Base-by-base conservation (phyloP, 2,113 vertebrate species). In the Callipepla squamata region DNA sequence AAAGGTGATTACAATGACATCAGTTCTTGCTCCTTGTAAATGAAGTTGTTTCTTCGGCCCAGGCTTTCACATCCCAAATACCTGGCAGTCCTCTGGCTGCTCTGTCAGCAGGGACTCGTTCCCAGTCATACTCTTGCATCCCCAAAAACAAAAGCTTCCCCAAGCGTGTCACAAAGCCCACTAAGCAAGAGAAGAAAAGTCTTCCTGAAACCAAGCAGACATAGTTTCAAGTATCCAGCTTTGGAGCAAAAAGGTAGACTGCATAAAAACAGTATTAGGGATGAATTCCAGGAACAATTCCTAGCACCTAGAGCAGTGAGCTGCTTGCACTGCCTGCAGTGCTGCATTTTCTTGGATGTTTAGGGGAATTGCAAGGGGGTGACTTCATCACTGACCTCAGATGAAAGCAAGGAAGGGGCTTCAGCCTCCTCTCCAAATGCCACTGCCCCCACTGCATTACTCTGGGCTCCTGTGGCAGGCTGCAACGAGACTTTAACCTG, bases 151-250 rank as follows among this genome's bases (percentile, higher is more conserved):
- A 53, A 67, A 42, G 26, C 30, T 65, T 19, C 7, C 34, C 44
- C 57, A 20, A 21, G n/a, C 0, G 1, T 17, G 50, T 83, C 25
- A 44, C 17, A 6, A 0, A 0, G 16, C 28, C 40, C 67, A 61
- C 58, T 53, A 66, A 62, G 55, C 55, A 83, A 77, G 14, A 65
- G 19, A 40, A 65, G 34, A 32, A 48, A 63, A 50, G 23, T 2
- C 47, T 74, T 76, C 85, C 62, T 89, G 22, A 78, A 81, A 22
- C 26, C 8, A 5, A 78, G 22, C 5, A 72, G 13, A 18, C 75
- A 38, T 22, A 58, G 15, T 36, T 63, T 69, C 74, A 51, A 45
- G 40, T 36, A 77, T 12, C 9, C 69, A 89, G n/a, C 80, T 30
- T 5, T 69, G 17, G n/a, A 87, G 22, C 28, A 44, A 53, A 58